Evolutionary conservation across 2,113 vertebrate genomes (phyloP), one percentile per base, ranked within the genome.

Genomic region (Bos taurus): DNA sequence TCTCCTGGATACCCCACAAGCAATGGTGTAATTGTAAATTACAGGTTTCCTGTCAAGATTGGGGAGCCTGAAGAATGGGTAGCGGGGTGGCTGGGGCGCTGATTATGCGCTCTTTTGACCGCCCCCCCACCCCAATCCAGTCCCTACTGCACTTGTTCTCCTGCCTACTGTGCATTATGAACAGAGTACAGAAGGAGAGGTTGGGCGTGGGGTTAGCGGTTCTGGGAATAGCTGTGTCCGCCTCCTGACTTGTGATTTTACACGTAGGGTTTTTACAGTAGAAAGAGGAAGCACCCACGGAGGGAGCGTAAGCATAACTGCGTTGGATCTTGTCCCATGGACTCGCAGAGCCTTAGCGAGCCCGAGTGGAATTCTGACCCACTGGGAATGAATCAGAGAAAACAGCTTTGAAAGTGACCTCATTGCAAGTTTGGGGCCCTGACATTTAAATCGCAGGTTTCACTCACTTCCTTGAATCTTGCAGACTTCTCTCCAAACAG

Each of bases 401-500:
- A 89, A 82, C 6, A 40, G 4, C 21, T 87, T 56, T 28, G 7
- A 78, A 78, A 50, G 12, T 54, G 67, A 26, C 23, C 33, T 93
- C 43, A 8, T 1, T 36, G 33, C 56, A 85, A 36, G 7, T 33
- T 5, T 50, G 28, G 9, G 7, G 9, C 15, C 4, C 57, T 59
- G 56, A 2, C 23, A 23, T 56, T 62, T 43, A 77, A 91, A 25
- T 19, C 0, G 46, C 12, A n/a, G 59, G 28, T 19, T 64, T 83
- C n/a, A 30, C 97, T 98, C 97, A 99, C 99, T 67, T 98, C 97
- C 50, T 95, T 97, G 93, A 99, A 98, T 0, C 86, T 91, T 0
- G 90, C 96, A 21, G 98, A 97, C 64, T 98, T 97, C 97, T 99
- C 98, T 93, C 98, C 98, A 94, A 98, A 99, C 15, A 99, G 97